Evolutionary conservation across 2,888 invertebrate species (phyloP), one percentile per base, ranked within the genome.

Genomic region (Oxystoma pomonae): DNA sequence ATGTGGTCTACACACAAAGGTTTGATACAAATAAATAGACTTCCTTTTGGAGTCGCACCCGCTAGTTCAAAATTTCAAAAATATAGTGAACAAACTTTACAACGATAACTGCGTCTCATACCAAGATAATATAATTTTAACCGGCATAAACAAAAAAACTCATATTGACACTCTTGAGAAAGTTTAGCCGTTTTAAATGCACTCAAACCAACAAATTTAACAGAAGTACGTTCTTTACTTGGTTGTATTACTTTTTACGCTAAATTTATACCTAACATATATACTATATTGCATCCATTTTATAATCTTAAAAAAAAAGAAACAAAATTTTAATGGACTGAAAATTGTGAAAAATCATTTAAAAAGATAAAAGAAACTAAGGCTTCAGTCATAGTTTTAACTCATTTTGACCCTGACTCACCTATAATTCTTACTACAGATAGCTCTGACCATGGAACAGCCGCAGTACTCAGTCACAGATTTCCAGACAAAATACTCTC

Each of bases 51-150:
- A 16, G 73, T 78, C 12, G 71, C 73, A 2, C 69, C 71, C 16
- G 77, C 77, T 17, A 74, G 75, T 9, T 72, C 73, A 2, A 74
- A 76, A 53, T 77, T 78, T 65, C 77, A 78, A 61, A 59, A 68
- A 55, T 68, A 70, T 16, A 68, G 78, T 22, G 79, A 79, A 65
- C 64, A 72, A 49, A 63, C 76, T 63, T 80, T 9, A 63, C n/a
- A n/a, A n/a, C n/a, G 64, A 57, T 75, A 73, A 2, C 65, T 74
- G 1, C 12, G 65, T 21, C 68, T 68, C 67, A 77, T 72, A 65
- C 63, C 74, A 18, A 19, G 63, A 61, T 53, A 61, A 65, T 50
- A 63, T 65, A 16, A 22, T 63, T 9, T 18, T 63, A 19, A 58
- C 60, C 1, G 63, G 63, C 1, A 63, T 65, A 35, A 69, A 62